Conservation (phyloP, 1,140 invertebrate genomes). For the Drosophila ananassae region DNA sequence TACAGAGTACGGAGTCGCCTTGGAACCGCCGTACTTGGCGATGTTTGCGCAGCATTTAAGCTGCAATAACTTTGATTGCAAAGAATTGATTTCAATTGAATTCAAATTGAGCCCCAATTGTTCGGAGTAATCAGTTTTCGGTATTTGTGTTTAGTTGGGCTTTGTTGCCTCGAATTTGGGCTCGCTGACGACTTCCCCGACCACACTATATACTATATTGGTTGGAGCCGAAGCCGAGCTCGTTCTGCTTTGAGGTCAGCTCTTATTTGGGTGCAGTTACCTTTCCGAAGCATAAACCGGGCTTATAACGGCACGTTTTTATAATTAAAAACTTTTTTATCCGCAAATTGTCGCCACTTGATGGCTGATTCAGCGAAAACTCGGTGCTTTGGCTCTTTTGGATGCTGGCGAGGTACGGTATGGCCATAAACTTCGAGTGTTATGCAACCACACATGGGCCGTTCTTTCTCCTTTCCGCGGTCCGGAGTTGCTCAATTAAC, state of each 20-base stretch:
- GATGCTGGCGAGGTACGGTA: slow-evolving; percentile 23
- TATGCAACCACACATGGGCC: slow-evolving; percentile 29
- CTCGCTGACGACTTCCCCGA: slow-evolving; percentile 8
- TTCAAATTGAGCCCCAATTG: slow-evolving; percentile 58
- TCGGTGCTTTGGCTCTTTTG: slow-evolving; percentile 16
- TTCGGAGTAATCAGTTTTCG: slow-evolving; percentile 44
- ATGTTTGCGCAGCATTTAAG: slow-evolving; percentile 20
- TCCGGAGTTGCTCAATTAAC: slow-evolving; percentile 21
- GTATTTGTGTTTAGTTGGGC: slow-evolving; percentile 12
- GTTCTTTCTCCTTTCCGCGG: slow-evolving; percentile 24
- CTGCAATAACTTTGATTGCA: slow-evolving; percentile 50
- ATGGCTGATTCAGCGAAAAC: slow-evolving; percentile 30
- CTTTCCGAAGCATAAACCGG: slow-evolving; percentile 13
- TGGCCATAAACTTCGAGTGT: slow-evolving; percentile 22
- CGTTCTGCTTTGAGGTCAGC: slow-evolving; percentile 35
- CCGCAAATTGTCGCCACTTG: slow-evolving; percentile 36
- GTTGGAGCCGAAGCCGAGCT: slow-evolving; percentile 9
- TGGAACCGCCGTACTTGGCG: slow-evolving; percentile 16
- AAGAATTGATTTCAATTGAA: slow-evolving; percentile 49
- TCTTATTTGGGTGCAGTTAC: slow-evolving; percentile 40
- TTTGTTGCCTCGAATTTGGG: slow-evolving; percentile 6
- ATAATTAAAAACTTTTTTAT: slow-evolving; percentile 42
- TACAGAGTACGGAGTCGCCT: slow-evolving; percentile 19
- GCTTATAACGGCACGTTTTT: slow-evolving; percentile 44
- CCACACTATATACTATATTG: slow-evolving; percentile 1